Base-by-base conservation (phyloP, 2,888 invertebrate genomes). In the Himalopsyche tibetana region DNA sequence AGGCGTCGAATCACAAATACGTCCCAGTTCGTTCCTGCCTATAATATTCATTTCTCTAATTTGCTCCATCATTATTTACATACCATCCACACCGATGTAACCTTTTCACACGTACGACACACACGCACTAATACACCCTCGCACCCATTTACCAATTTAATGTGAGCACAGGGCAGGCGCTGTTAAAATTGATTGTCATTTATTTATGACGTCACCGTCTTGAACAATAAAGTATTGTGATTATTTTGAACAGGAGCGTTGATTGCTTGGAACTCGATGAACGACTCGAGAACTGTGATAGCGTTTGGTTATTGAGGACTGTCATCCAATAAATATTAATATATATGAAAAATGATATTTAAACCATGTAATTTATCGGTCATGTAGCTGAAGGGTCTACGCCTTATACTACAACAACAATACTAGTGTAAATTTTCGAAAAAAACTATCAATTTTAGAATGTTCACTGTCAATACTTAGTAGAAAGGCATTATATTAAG, bases 151-250 rank as follows among this genome's bases (percentile, higher is more conserved):
- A 80, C 38, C 42, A 80, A 80, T 80, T 45, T 45, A 80, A 45
- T 79, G 80, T 55, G 45, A 74, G 36, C 40, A 40, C 15, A 51
- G 84, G 38, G 55, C 84, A 80, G 84, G 80, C 84, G 56, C 74
- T 55, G 80, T 80, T 55, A 56, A 63, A 85, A 82, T 85, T 85
- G 85, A 85, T 85, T 85, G 85, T 69, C 85, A 82, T 55, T 85
- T 85, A 63, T 82, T 56, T 63, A 63, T 85, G 82, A 82, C 82
- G 85, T 81, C 85, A 85, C 42, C 80, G 56, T 42, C 74, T 74
- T 74, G 83, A 74, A 36, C 83, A 83, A 83, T 83, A 83, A 69
- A 83, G 69, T 55, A 55, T 55, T 55, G 83, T 83, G 83, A 83
- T 83, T 83, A 69, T 36, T 69, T 28, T 45, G n/a, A 63, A 40